phyloP scores from a whole-genome alignment of 2,797 vertebrate species.

The Pogonophryne albipinna region DNA sequence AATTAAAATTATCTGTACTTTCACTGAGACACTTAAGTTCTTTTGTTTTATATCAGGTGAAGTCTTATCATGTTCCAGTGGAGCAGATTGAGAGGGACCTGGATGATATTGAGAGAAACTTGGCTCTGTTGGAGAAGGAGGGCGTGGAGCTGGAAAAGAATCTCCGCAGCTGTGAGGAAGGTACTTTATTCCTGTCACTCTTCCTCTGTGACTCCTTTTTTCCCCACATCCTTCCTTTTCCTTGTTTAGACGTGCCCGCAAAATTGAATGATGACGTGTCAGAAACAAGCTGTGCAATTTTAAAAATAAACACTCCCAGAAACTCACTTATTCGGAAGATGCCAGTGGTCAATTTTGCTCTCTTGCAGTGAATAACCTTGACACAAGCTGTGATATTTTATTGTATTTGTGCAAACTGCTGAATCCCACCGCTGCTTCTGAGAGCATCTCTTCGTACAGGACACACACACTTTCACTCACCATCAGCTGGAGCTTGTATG shows the following conservation, averaged over 20 bases:
- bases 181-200: slow-evolving; percentile 71
- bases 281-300: slow-evolving; percentile 15
- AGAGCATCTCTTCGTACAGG: slow-evolving; percentile 52
- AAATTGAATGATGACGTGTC: slow-evolving; percentile 22
- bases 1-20: slow-evolving; percentile 45
- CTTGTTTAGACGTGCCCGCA: slow-evolving; percentile 4
- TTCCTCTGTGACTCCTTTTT: neutral
- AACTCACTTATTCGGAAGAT: slow-evolving; percentile 1
- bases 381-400: slow-evolving; percentile 39
- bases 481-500: slow-evolving; percentile 58
- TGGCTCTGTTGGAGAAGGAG: slow-evolving; percentile 88
- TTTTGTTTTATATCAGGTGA: slow-evolving; percentile 79
- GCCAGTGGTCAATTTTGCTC: neutral
- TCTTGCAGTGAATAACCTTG: slow-evolving; percentile 28
- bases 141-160: slow-evolving; percentile 93
- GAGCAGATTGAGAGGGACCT: slow-evolving; percentile 90
- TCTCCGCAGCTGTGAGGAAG: slow-evolving; percentile 91
- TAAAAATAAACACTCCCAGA: slow-evolving; percentile 15
- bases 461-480: slow-evolving; percentile 37
- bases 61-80: slow-evolving; percentile 80
- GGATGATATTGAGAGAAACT: slow-evolving; percentile 85
- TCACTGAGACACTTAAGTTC: slow-evolving; percentile 15
- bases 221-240: slow-evolving; percentile 1
- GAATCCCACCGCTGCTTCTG: slow-evolving; percentile 36
- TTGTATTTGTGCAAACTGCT: slow-evolving; percentile 54